A percentile compares a stretch with the other conserved stretches of the same genome.
Conservation (phyloP, 2,888 invertebrate species). For the Abrostola tripartita region DNA sequence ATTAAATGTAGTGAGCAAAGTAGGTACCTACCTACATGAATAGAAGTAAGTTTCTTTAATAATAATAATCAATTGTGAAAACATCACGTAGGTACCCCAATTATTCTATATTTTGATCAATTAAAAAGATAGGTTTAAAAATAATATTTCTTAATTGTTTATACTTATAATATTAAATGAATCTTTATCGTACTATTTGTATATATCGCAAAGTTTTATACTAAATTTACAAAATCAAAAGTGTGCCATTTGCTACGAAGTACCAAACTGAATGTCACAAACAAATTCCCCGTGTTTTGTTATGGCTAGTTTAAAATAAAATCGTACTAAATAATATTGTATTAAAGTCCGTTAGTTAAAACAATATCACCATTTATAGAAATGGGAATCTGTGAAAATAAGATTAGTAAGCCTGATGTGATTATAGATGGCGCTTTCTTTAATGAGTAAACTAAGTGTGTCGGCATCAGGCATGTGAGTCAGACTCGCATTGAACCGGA, state of each 20-base stretch:
- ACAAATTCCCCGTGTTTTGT: conserved; percentile 10
- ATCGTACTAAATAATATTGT: background rate
- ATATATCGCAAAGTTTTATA: no score
- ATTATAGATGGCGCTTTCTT: conserved; percentile 39
- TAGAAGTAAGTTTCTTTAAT: no score
- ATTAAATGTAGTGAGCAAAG: no score
- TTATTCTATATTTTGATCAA: no score
- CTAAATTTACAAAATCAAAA: background rate
- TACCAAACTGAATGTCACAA: conserved; percentile 45
- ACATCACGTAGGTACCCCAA: no score
- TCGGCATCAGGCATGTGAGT: conserved; percentile 29
- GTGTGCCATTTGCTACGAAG: conserved; percentile 54
- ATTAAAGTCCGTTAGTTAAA: background rate
- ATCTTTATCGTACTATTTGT: no score
- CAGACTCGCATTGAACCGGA: conserved; percentile 39
- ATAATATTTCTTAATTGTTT: no score
- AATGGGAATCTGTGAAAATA: background rate
- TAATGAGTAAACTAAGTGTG: conserved; percentile 23
- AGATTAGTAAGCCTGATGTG: conserved; percentile 2
- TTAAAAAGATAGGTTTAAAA: no score
- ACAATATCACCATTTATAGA: background rate
- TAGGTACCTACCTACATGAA: no score
- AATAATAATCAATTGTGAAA: no score
- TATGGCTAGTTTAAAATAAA: background rate
- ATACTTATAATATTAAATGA: no score